These are phyloP conservation scores for Charadrius vociferus DNA, from an alignment of 2,113 vertebrate species.

Conservation along the genomic window DNA sequence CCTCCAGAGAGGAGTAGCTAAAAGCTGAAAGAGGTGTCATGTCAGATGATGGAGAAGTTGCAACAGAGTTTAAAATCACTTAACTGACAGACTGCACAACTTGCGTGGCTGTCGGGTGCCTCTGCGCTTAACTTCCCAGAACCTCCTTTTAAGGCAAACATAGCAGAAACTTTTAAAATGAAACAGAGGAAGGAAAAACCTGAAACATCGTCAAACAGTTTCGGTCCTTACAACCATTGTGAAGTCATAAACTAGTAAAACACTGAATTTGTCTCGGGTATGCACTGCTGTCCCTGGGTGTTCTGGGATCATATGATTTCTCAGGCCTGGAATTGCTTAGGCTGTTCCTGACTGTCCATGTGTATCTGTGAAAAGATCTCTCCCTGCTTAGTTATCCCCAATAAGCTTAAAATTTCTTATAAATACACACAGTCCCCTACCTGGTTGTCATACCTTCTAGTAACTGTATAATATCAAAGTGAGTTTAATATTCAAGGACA, in stretches of 20 bases:
- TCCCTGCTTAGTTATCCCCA: neutral
- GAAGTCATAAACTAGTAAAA: neutral
- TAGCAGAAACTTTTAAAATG: neutral
- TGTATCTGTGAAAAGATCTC: neutral
- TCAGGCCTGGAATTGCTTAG: neutral
- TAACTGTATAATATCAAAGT: neutral
- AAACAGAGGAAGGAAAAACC: neutral
- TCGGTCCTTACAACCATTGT: neutral
- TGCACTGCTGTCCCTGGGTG: neutral
- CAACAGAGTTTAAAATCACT: neutral
- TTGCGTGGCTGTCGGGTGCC: accelerated
- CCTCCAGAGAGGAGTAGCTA: neutral
- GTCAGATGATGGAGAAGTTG: neutral
- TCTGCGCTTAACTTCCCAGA: neutral
- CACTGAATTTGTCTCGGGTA: neutral
- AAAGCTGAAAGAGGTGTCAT: neutral
- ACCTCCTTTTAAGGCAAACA: neutral
- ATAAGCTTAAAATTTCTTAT: neutral
- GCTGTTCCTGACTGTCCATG: neutral
- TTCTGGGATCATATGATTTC: accelerated
- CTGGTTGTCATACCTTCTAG: neutral
- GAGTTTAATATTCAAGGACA: neutral
- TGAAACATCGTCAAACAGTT: neutral
- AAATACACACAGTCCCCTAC: neutral
- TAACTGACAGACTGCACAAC: neutral